Percentiles rank a stretch among this genome's conserved stretches.
Evolutionary conservation across 2,888 invertebrate species (phyloP).

Genomic region (Sinopyrophorus schimmeli): DNA sequence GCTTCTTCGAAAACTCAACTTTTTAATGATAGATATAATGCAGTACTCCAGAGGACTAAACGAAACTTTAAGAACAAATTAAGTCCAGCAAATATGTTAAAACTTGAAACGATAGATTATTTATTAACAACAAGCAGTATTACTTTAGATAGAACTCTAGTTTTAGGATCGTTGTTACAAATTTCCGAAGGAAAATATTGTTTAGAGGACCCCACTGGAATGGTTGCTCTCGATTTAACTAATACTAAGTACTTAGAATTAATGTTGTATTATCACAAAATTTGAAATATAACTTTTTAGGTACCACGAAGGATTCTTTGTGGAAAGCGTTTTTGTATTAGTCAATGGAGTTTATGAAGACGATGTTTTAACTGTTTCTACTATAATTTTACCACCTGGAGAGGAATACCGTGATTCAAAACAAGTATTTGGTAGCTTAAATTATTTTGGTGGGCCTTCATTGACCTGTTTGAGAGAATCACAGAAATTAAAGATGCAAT

Average conservation of each 20-base stretch:
- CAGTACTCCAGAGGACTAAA: constrained; percentile 76
- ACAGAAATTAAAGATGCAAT: constrained; percentile 70
- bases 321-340: constrained; percentile 88
- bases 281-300: constrained; percentile 50
- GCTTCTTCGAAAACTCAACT: constrained; percentile 71
- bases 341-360: constrained; percentile 90
- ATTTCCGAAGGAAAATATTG: constrained; percentile 83
- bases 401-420: constrained; percentile 70
- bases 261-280: not conserved
- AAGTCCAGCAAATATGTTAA: constrained; percentile 39
- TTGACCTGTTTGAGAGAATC: constrained; percentile 74
- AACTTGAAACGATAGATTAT: constrained; percentile 53
- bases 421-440: constrained; percentile 74
- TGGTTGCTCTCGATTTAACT: constrained; percentile 77
- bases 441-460: constrained; percentile 88
- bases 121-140: constrained; percentile 48
- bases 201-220: constrained; percentile 92
- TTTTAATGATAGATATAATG: constrained; percentile 64
- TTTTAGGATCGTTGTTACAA: constrained; percentile 59
- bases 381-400: constrained; percentile 86
- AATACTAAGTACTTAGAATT: constrained; percentile 56
- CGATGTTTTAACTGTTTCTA: constrained; percentile 76
- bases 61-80: constrained; percentile 49
- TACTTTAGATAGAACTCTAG: constrained; percentile 48
- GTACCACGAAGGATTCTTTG: constrained; percentile 86